Evolutionary conservation across 2,113 vertebrate species (phyloP), one percentile per base, ranked within the genome.

Genomic region (Hydrochoerus hydrochaeris): DNA sequence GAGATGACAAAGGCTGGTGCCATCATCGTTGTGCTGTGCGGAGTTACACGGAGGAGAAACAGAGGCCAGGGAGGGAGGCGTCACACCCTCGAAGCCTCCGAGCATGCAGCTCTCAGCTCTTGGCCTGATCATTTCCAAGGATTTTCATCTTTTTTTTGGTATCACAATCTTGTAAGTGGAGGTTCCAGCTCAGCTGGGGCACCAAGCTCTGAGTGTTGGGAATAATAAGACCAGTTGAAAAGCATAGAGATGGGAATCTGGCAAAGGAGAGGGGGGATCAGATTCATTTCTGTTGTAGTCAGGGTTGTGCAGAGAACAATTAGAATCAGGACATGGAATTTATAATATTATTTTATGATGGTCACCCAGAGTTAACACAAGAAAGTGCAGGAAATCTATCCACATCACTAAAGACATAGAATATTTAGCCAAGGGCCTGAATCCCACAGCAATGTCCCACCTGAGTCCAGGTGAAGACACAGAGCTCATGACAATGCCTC

Each of bases 21-120:
- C 16, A 7, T 0, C 57, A 58, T 20, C 44, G 5, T 22, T 8
- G 8, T 0, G 0, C 41, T 5, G 8, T 3, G 35, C 13, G 35
- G 41, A 7, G 30, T 35, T 26, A 75, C 22, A 44, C 41, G 30
- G 2, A 17, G 16, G 17, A 0, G 11, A 63, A 67, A 44, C 49
- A 3, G 2, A 0, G 1, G 14, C 16, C n/a, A 57, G 94, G 82
- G 54, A 63, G 44, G 26, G 60, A 30, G 71, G 28, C 63, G n/a
- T 75, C 90, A 5, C 2, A 1, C 13, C 22, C 41, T 2, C 49
- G 11, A 52, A 52, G 49, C 49, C 49, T 52, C 49, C 11, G 9
- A 52, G 49, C 49, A 11, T 10, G 11, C 49, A 62, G 44, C 44
- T 46, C 44, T 67, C 77, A 41, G 92, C 32, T 49, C 62, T 13